Percentiles rank a stretch among this genome's conserved stretches.
These are phyloP conservation scores for Elmis aenea DNA, from an alignment of 2,888 invertebrate species.

Conservation along the genomic window DNA sequence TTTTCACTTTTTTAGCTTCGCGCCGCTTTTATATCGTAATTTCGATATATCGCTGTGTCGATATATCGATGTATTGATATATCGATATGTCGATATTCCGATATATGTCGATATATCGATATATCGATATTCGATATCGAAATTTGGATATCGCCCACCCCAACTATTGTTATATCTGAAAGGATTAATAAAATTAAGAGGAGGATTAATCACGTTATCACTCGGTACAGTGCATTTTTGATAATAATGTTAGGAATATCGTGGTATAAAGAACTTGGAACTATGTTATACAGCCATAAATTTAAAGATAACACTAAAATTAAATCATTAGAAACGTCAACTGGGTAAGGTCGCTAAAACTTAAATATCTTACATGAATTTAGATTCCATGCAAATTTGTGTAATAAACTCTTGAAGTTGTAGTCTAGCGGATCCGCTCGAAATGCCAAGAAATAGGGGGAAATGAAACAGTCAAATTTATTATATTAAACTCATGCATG, in stretches of 20 bases:
- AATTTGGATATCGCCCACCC: too few species aligned
- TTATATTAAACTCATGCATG: conserved; percentile 33
- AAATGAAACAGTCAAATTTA: conserved; percentile 36
- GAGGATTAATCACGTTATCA: neutral
- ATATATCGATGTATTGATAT: too few species aligned
- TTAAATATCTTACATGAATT: conserved; percentile 37
- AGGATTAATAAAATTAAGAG: neutral
- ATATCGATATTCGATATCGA: too few species aligned
- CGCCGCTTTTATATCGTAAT: too few species aligned
- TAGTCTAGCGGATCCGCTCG: conserved; percentile 26
- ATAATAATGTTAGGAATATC: neutral
- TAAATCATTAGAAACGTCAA: conserved; percentile 37
- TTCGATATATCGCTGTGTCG: too few species aligned
- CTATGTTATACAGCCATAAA: conserved; percentile 19
- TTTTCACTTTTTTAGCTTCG: too few species aligned
- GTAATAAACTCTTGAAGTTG: conserved; percentile 32
- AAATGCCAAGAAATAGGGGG: conserved; percentile 31
- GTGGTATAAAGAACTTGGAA: neutral
- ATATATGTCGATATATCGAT: too few species aligned
- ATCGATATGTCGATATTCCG: too few species aligned
- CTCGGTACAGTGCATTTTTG: neutral
- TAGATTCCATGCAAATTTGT: conserved; percentile 38
- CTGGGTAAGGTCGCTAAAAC: conserved; percentile 30
- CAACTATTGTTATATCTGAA: too few species aligned
- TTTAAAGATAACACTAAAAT: conserved; percentile 30